Conservation (phyloP, 2,113 vertebrate species). For the Brachyistius frenatus region DNA sequence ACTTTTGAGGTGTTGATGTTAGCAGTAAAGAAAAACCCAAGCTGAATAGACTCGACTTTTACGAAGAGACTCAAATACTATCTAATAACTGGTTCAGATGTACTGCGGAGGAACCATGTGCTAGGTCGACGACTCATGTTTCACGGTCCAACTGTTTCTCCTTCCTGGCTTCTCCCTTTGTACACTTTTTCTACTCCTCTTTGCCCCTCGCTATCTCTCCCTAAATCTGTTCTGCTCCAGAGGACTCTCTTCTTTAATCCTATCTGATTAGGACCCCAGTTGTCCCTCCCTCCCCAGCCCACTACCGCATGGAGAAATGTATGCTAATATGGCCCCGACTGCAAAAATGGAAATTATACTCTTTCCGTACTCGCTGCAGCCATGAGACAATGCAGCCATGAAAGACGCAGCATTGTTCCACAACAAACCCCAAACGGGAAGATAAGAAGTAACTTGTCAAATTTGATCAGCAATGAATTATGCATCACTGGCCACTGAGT, state of each 20-base stretch:
- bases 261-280: constrained; percentile 73
- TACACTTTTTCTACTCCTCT: constrained; percentile 1
- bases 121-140: constrained; percentile 14
- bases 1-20: neutral
- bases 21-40: constrained; percentile 38
- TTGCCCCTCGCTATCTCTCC: constrained; percentile 30
- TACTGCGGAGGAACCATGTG: constrained; percentile 30
- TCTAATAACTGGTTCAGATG: constrained; percentile 43
- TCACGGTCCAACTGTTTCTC: constrained; percentile 38
- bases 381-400: constrained; percentile 44
- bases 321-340: constrained; percentile 74
- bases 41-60: constrained; percentile 2
- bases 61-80: constrained; percentile 20
- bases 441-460: constrained; percentile 71
- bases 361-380: constrained; percentile 14
- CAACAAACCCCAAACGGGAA: constrained; percentile 59
- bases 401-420: constrained; percentile 57
- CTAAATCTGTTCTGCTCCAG: constrained; percentile 69
- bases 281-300: constrained; percentile 14
- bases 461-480: constrained; percentile 73
- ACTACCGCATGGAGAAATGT: constrained; percentile 45
- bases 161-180: constrained; percentile 16
- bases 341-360: constrained; percentile 71
- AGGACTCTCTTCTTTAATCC: constrained; percentile 68
- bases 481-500: constrained; percentile 58